phyloP scores from a whole-genome alignment of 2,888 invertebrate genomes.

The Eupithecia tripunctaria region DNA sequence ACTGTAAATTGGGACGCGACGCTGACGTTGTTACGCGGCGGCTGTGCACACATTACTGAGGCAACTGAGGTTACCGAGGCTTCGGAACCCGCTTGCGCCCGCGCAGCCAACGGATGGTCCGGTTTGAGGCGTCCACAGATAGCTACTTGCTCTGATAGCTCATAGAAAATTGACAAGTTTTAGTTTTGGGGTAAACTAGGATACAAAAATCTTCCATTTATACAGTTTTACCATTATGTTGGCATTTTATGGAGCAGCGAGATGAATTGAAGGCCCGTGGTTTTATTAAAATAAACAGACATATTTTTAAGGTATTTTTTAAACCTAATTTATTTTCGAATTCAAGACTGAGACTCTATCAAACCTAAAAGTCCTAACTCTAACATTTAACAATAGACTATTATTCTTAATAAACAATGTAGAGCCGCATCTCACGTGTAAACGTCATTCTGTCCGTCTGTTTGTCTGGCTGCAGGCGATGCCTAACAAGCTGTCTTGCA shows the following conservation, averaged over 20 bases:
- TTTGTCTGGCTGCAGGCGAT: slow-evolving; percentile 14
- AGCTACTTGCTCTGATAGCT: slow-evolving; percentile 34
- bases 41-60: slow-evolving; percentile 70
- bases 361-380: not conserved
- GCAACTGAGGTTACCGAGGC: slow-evolving; percentile 27
- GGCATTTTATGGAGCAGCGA: not conserved
- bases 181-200: not conserved
- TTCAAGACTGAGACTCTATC: not conserved
- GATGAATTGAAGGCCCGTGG: not conserved
- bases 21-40: slow-evolving; percentile 60
- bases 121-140: slow-evolving; percentile 59
- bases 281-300: not conserved
- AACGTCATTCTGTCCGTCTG: slow-evolving; percentile 15
- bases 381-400: not conserved
- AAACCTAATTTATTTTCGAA: not conserved
- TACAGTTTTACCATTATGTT: not conserved
- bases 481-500: slow-evolving; percentile 4
- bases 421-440: not conserved
- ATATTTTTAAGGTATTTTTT: not conserved
- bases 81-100: slow-evolving; percentile 68
- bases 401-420: slow-evolving; percentile 2
- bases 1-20: slow-evolving; percentile 49
- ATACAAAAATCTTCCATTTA: not conserved
- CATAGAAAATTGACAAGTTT: slow-evolving; percentile 14
- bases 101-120: slow-evolving; percentile 75